These are phyloP conservation scores for Sciurus vulgaris DNA, from an alignment of 2,797 vertebrate genomes.

Conservation along the genomic window DNA sequence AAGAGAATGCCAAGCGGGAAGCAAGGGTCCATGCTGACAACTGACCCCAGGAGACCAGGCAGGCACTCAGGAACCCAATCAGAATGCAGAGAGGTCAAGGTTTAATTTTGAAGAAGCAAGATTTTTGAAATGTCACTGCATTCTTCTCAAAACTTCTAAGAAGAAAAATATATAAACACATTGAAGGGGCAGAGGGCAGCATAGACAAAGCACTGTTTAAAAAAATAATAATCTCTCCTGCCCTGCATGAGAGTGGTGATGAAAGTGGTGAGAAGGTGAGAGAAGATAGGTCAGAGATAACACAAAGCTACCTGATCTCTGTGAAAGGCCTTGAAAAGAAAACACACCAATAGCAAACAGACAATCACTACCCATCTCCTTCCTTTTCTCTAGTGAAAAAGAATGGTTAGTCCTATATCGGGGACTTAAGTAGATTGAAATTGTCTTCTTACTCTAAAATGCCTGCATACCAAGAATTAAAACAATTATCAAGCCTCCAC, in stretches of 20 bases:
- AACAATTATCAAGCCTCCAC: background rate
- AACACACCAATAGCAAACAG: background rate
- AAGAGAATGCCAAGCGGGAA: no score
- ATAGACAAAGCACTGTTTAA: background rate
- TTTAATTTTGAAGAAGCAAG: constrained; percentile 10
- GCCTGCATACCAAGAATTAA: background rate
- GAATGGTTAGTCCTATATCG: background rate
- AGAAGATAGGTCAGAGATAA: background rate
- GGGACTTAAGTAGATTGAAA: background rate
- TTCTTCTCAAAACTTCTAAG: constrained; percentile 6
- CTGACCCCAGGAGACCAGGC: background rate
- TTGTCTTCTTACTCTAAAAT: background rate
- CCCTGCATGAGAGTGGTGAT: background rate
- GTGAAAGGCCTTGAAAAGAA: background rate
- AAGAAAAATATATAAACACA: constrained; percentile 56
- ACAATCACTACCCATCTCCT: background rate
- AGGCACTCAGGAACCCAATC: background rate
- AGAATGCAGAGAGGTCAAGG: background rate
- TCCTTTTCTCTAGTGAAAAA: background rate
- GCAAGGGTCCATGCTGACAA: background rate
- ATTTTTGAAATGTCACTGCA: constrained; percentile 57
- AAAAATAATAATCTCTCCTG: background rate
- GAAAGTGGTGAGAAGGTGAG: background rate
- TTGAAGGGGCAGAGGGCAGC: background rate
- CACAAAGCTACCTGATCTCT: background rate